Percentiles rank a stretch among this genome's conserved stretches.
phyloP scores from a whole-genome alignment of 2,888 invertebrate genomes.

The Torymus texanus region DNA sequence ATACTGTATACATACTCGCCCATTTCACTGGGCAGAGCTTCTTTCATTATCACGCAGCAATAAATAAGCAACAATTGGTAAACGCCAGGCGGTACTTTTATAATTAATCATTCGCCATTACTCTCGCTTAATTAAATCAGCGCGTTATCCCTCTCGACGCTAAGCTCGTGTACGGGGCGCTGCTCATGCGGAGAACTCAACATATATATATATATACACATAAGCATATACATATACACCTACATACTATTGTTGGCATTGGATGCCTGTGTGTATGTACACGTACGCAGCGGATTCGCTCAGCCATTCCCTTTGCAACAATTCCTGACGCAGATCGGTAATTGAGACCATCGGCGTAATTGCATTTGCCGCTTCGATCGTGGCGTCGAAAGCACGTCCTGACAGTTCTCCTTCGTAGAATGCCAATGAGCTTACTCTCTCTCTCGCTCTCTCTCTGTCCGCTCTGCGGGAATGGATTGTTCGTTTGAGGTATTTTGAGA shows the following conservation, averaged over 20 bases:
- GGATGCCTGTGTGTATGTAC: background rate
- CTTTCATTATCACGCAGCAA: no score
- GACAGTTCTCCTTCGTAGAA: slow-evolving; percentile 61
- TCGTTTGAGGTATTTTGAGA: no score
- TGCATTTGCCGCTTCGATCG: slow-evolving; percentile 62
- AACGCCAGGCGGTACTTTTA: no score
- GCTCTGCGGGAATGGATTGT: no score
- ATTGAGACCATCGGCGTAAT: slow-evolving; percentile 69
- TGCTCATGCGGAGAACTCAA: background rate
- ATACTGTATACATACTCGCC: no score
- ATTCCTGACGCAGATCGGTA: slow-evolving; percentile 67
- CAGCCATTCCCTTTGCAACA: slow-evolving; percentile 62
- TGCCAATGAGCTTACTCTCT: slow-evolving; percentile 60
- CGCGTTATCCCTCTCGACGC: background rate
- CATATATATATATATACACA: background rate
- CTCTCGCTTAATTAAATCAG: background rate
- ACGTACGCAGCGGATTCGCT: slow-evolving; percentile 7
- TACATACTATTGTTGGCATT: background rate
- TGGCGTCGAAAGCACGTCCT: slow-evolving; percentile 64
- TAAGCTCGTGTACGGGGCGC: background rate
- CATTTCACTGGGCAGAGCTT: no score
- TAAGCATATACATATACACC: no score
- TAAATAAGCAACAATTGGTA: no score
- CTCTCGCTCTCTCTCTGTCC: background rate
- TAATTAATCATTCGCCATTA: background rate